A percentile compares a stretch with the other conserved stretches of the same genome.
phyloP scores from a whole-genome alignment of 2,797 vertebrate genomes.

The Catostomus latipinnis region DNA sequence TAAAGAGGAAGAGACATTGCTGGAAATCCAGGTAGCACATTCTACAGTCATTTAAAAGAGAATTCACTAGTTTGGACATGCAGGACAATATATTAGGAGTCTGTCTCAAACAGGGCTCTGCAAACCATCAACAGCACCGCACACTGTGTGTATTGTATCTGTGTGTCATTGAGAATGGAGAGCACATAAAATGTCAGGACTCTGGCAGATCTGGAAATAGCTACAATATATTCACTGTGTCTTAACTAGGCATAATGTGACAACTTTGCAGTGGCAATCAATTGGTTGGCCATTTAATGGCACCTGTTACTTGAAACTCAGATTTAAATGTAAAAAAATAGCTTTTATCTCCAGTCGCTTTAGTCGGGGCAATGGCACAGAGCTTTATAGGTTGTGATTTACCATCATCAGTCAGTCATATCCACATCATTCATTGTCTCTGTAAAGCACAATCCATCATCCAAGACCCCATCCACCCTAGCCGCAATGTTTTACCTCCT shows the following conservation, averaged over 20 bases:
- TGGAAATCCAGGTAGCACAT: slow-evolving; percentile 90
- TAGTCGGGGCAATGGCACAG: background rate
- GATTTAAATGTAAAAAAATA: no score
- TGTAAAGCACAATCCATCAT: slow-evolving; percentile 30
- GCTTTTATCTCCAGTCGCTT: no score
- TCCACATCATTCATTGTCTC: slow-evolving; percentile 11
- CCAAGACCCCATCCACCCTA: slow-evolving; percentile 13
- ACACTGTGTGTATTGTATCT: background rate
- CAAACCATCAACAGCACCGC: background rate
- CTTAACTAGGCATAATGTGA: no score
- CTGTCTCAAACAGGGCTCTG: background rate
- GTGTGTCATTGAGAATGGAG: background rate
- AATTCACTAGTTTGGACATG: background rate
- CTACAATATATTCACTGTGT: no score
- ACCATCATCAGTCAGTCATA: slow-evolving; percentile 15
- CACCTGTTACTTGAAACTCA: no score
- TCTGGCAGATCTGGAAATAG: background rate
- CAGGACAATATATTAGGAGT: background rate
- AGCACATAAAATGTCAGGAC: background rate
- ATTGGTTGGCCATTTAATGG: background rate
- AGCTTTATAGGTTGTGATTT: slow-evolving; percentile 12
- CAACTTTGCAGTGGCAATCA: background rate
- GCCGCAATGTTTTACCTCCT: slow-evolving; percentile 31
- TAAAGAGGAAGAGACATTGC: slow-evolving; percentile 92
- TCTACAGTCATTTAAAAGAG: background rate